A percentile compares a stretch with the other conserved stretches of the same genome.
Evolutionary conservation across 2,888 invertebrate genomes (phyloP).

Genomic region (Terebella lapidaria): DNA sequence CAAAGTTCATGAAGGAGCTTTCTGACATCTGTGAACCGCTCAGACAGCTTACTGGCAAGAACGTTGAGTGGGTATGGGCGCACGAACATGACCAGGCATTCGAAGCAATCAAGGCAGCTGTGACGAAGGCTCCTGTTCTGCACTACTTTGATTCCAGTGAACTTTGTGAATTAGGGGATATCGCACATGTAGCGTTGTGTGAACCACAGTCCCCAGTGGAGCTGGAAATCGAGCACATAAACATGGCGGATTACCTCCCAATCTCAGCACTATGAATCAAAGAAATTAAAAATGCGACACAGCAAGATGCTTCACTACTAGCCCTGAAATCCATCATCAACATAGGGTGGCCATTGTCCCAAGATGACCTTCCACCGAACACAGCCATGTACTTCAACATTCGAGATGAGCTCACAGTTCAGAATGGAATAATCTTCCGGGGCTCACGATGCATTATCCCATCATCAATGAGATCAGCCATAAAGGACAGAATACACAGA

Average conservation of each 20-base stretch:
- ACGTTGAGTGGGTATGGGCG: background rate
- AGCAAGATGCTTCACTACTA: background rate
- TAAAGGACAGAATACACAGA: background rate
- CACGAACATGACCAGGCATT: background rate
- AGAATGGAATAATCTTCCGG: slow-evolving; percentile 22
- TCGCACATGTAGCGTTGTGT: too few relatives aligned
- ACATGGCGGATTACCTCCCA: background rate
- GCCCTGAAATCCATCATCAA: background rate
- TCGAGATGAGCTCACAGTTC: slow-evolving; percentile 19
- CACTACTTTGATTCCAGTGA: slow-evolving; percentile 2
- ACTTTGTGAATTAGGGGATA: too few relatives aligned
- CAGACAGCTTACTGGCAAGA: background rate
- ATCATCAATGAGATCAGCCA: slow-evolving; percentile 1
- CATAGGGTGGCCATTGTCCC: too few relatives aligned
- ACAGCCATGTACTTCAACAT: slow-evolving; percentile 21
- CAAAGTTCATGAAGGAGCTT: background rate
- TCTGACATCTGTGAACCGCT: background rate
- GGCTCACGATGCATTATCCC: slow-evolving; percentile 18
- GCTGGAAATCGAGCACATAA: background rate
- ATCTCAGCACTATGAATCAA: background rate
- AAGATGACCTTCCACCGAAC: too few relatives aligned
- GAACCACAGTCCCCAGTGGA: too few relatives aligned
- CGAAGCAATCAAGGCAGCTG: background rate
- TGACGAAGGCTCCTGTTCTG: slow-evolving; percentile 13
- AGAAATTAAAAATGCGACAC: background rate